Base-by-base conservation (phyloP, 2,113 vertebrate species). In the Lipotes vexillifer region DNA sequence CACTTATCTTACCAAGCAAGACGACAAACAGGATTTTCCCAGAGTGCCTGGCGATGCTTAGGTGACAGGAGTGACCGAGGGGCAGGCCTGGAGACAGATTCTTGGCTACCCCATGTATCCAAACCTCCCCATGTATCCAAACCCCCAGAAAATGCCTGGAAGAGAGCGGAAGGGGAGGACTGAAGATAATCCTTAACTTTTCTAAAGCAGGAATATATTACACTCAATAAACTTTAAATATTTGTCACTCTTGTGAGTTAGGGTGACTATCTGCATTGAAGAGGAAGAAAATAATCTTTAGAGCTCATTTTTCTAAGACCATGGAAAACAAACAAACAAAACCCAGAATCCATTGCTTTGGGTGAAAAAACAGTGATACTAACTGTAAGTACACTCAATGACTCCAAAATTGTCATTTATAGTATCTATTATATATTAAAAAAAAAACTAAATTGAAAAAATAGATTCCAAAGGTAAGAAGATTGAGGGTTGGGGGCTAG, bases 51-150 rank as follows among this genome's bases (percentile, higher is more conserved):
- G 33, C 18, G 52, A 65, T 17, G 15, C 72, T 27, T 2, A 27
- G 74, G 14, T 13, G 69, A 57, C 33, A 3, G 8, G n/a, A 68
- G 55, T 6, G 36, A 10, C 5, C 1, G 7, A 0, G 0, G 4
- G 7, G 8, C 11, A 38, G 23, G 44, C n/a, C 87, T 57, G 75
- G 52, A 29, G 31, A 80, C 11, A 90, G 52, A n/a, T 3, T 1
- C 49, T 83, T 13, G 55, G 33, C 29, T 68, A n/a, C 38, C n/a
- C 41, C 21, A 1, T 12, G 8, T 17, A 17, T 8, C 41, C 52
- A 52, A 52, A 52, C 36, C 81, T 38, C 38, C n/a, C 59, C 17
- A 0, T 17, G 11, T 12, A 11, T 9, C 49, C 38, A 88, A 17
- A 8, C 7, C 46, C 89, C 46, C 44, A 6, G 63, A 52, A 68